A percentile compares a stretch with the other conserved stretches of the same genome.
Conservation (phyloP, 2,797 vertebrate species). For the Takifugu rubripes region DNA sequence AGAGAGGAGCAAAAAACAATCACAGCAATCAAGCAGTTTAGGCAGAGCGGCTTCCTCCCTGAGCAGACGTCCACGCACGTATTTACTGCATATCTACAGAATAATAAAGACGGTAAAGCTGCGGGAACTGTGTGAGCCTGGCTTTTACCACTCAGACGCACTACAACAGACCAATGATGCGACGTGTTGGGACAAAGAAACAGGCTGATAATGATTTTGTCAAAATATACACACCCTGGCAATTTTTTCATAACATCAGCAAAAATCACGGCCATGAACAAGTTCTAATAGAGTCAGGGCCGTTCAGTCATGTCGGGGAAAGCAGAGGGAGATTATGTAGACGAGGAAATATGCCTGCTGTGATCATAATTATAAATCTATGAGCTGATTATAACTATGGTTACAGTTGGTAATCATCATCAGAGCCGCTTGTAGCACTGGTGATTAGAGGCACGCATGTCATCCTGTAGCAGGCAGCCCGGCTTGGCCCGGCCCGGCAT, state of each 20-base stretch:
- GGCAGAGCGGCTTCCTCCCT: too few relatives aligned
- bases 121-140: too few relatives aligned
- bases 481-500: slow-evolving; percentile 50
- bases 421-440: slow-evolving; percentile 70
- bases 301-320: slow-evolving; percentile 55
- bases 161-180: too few relatives aligned
- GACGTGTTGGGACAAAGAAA: too few relatives aligned
- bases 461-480: slow-evolving; percentile 54
- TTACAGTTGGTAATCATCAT: slow-evolving; percentile 76
- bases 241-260: slow-evolving; percentile 15
- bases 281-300: slow-evolving; percentile 51
- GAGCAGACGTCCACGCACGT: too few relatives aligned
- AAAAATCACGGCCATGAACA: slow-evolving; percentile 39
- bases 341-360: slow-evolving; percentile 70
- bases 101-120: too few relatives aligned
- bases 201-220: too few relatives aligned
- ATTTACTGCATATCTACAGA: too few relatives aligned
- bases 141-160: too few relatives aligned
- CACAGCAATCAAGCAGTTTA: too few relatives aligned
- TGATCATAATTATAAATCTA: slow-evolving; percentile 77
- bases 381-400: slow-evolving; percentile 76
- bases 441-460: slow-evolving; percentile 69
- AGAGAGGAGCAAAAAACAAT: too few relatives aligned
- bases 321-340: slow-evolving; percentile 59
- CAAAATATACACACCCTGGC: too few relatives aligned